Percentiles rank a stretch among this genome's conserved stretches.
Evolutionary conservation across 1,140 invertebrate species (phyloP).

Genomic region (Monochamus saltuarius): DNA sequence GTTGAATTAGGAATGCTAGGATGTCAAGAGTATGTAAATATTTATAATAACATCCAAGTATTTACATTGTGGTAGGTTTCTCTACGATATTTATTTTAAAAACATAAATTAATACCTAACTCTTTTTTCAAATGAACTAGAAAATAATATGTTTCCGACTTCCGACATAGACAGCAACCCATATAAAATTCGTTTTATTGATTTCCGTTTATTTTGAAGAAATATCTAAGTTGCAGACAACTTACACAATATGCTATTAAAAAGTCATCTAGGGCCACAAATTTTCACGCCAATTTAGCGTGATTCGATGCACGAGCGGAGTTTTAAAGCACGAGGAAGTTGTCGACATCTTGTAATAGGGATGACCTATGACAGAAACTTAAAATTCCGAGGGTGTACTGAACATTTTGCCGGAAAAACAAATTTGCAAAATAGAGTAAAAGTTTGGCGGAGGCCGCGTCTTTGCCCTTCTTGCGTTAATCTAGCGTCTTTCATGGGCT

Average conservation of each 20-base stretch:
- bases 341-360: constrained; percentile 36
- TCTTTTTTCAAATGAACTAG: too few relatives aligned
- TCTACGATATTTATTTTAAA: too few relatives aligned
- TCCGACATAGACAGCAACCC: too few relatives aligned
- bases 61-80: too few relatives aligned
- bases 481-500: constrained; percentile 10
- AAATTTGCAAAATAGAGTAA: constrained; percentile 48
- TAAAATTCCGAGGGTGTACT: constrained; percentile 43
- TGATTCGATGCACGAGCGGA: constrained; percentile 38
- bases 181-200: not conserved
- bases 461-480: constrained; percentile 27
- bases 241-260: constrained; percentile 1
- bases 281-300: constrained; percentile 26
- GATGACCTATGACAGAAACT: constrained; percentile 45
- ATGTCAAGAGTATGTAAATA: too few relatives aligned
- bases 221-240: constrained; percentile 1
- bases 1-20: too few relatives aligned
- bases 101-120: too few relatives aligned
- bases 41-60: too few relatives aligned
- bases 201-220: not conserved
- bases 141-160: too few relatives aligned
- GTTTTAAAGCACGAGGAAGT: constrained; percentile 24
- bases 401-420: constrained; percentile 48
- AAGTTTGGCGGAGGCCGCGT: constrained; percentile 32
- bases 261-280: not conserved